phyloP scores from a whole-genome alignment of 1,140 invertebrate species.

The Drosophila serrata region DNA sequence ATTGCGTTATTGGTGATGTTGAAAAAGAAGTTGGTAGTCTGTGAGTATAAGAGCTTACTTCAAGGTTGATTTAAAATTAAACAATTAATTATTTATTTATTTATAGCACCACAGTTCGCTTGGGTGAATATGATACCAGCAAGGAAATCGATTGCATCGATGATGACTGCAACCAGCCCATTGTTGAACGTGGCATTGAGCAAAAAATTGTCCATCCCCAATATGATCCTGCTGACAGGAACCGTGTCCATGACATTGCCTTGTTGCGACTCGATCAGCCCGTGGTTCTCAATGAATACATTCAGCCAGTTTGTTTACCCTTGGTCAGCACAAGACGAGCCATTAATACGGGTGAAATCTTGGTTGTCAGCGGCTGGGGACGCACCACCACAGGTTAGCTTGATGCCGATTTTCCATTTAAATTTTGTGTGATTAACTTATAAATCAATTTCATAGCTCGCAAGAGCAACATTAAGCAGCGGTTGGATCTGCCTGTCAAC shows the following conservation, averaged over 20 bases:
- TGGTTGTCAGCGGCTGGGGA: slow-evolving; percentile 91
- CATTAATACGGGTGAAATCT: slow-evolving; percentile 76
- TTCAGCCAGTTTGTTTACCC: slow-evolving; percentile 92
- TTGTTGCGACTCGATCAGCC: slow-evolving; percentile 90
- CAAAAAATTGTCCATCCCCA: slow-evolving; percentile 82
- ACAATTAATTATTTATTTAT: not conserved
- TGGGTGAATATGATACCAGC: slow-evolving; percentile 88
- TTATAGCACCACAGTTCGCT: slow-evolving; percentile 86
- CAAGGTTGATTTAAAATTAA: not conserved
- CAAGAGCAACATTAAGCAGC: slow-evolving; percentile 87
- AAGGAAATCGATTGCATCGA: slow-evolving; percentile 87
- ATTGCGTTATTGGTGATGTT: slow-evolving; percentile 90
- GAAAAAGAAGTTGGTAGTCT: slow-evolving; percentile 61
- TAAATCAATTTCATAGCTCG: slow-evolving; percentile 47
- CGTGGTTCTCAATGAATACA: slow-evolving; percentile 90
- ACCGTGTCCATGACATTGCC: slow-evolving; percentile 90
- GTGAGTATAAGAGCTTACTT: slow-evolving; percentile 49
- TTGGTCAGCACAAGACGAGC: slow-evolving; percentile 51
- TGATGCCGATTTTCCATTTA: not conserved
- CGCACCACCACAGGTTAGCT: slow-evolving; percentile 86
- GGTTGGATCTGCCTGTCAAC: slow-evolving; percentile 86
- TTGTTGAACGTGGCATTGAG: slow-evolving; percentile 76
- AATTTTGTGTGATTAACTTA: not conserved
- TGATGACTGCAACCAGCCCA: slow-evolving; percentile 70
- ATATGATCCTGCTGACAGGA: slow-evolving; percentile 58